Percentiles rank a stretch among this genome's conserved stretches.
phyloP scores from a whole-genome alignment of 2,113 vertebrate species.

The Serinus canaria region DNA sequence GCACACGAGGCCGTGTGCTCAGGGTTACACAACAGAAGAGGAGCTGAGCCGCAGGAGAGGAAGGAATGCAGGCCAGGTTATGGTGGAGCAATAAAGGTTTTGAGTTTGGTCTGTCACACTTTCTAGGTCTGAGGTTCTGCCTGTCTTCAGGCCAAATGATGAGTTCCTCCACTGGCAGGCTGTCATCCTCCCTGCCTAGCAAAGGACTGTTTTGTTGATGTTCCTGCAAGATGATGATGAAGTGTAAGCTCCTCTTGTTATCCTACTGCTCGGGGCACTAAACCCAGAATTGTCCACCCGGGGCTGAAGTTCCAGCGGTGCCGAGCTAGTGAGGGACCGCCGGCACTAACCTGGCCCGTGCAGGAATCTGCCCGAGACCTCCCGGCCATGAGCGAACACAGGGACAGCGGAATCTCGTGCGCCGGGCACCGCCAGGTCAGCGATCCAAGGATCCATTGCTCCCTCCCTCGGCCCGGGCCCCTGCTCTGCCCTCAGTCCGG shows the following conservation, averaged over 20 bases:
- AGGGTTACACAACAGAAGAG: not conserved
- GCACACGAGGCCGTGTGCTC: accelerated
- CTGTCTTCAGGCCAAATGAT: not conserved
- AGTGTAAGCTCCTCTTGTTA: accelerated
- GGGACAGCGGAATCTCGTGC: accelerated
- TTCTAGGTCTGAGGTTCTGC: not conserved
- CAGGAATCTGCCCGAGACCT: not conserved
- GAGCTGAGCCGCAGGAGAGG: not conserved
- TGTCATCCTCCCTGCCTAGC: not conserved
- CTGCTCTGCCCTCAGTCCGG: accelerated
- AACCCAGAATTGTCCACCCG: not conserved
- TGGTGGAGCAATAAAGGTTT: not conserved
- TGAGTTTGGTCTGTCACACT: not conserved
- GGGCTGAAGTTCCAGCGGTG: not conserved
- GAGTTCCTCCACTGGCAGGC: not conserved
- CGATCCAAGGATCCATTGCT: accelerated
- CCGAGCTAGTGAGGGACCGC: not conserved
- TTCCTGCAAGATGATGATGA: not conserved
- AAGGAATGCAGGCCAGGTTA: not conserved
- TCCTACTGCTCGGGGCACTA: not conserved
- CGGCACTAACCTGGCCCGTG: accelerated
- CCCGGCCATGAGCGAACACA: accelerated
- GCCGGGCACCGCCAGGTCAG: accelerated
- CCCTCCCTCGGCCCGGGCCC: accelerated
- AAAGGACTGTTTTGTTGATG: not conserved